Evolutionary conservation across 2,888 invertebrate species (phyloP), one percentile per base, ranked within the genome.

Genomic region (Xylota sylvarum): DNA sequence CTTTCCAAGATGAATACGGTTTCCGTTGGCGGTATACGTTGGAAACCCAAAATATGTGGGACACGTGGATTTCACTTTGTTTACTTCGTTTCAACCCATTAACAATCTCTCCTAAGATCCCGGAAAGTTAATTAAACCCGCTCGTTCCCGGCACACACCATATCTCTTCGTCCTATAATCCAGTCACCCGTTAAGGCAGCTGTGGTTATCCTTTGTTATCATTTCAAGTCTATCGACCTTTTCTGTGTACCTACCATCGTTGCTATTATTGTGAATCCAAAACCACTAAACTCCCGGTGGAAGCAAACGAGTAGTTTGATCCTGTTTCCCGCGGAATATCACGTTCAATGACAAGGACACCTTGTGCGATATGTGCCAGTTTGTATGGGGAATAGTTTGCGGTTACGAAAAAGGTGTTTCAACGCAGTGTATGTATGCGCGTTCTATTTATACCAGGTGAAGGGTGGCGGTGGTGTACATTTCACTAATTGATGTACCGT

Each of bases 161-260:
- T 58, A 37, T 17, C 30, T 37, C 35, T 17, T 43, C n/a, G 55
- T 30, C 60, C 27, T 70, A 3, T 23, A 64, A 82, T 77, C 70
- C 48, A 77, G 32, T 77, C 77, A 77, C 46, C 48, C 77, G 77
- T 70, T 69, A 65, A 74, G 67, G 43, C 76, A 81, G 52, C 58
- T 74, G 62, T 77, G 69, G 82, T 82, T 77, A 70, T 77, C 64
- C 77, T 50, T 48, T 77, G 48, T 82, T 82, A 82, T 77, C 69
- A 77, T 77, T 82, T 32, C 9, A 56, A 70, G 70, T 77, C 69
- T 69, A 77, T 77, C 77, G 82, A 82, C 69, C 82, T 82, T 56
- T 64, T 76, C 46, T 30, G 17, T 46, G 43, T 58, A 32, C 2
- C 32, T 50, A 23, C 2, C 32, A 35, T 17, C 19, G 35, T 69